Evolutionary conservation across 2,113 vertebrate species (phyloP).

Genomic region (Poeciliopsis prolifica): DNA sequence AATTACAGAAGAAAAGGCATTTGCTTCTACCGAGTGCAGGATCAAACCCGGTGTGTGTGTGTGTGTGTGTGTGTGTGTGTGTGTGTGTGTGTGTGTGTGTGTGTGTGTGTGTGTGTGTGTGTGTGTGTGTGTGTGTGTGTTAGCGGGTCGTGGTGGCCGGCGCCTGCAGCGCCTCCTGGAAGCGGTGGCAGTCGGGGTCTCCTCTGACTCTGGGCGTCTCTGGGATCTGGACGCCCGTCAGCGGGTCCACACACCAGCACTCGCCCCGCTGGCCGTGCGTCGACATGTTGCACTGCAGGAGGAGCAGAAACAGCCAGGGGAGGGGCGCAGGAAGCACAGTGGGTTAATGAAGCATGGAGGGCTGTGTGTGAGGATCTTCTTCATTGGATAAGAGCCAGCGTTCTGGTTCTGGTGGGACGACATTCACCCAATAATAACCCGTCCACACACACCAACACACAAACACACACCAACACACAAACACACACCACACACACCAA

Average conservation of each 20-base stretch:
- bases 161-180: slow-evolving; percentile 75
- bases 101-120: not conserved
- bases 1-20: no score
- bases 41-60: no score
- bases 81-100: not conserved
- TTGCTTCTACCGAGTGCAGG: no score
- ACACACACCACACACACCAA: not conserved
- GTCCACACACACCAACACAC: no score
- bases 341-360: slow-evolving; percentile 67
- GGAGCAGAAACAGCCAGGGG: slow-evolving; percentile 22
- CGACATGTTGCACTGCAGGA: slow-evolving; percentile 93
- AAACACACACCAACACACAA: slow-evolving; percentile 37
- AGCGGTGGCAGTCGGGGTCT: slow-evolving; percentile 93
- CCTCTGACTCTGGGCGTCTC: slow-evolving; percentile 88
- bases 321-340: slow-evolving; percentile 15
- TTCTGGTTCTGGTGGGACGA: slow-evolving; percentile 60
- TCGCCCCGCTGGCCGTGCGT: slow-evolving; percentile 94
- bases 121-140: no score
- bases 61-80: not conserved
- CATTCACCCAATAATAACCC: slow-evolving; percentile 67
- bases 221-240: slow-evolving; percentile 87
- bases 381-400: slow-evolving; percentile 61
- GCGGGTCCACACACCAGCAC: slow-evolving; percentile 96
- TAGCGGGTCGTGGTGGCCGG: slow-evolving; percentile 36
- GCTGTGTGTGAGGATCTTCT: slow-evolving; percentile 24